Base-by-base conservation (phyloP, 2,888 invertebrate species). In the Atrina japonica region DNA sequence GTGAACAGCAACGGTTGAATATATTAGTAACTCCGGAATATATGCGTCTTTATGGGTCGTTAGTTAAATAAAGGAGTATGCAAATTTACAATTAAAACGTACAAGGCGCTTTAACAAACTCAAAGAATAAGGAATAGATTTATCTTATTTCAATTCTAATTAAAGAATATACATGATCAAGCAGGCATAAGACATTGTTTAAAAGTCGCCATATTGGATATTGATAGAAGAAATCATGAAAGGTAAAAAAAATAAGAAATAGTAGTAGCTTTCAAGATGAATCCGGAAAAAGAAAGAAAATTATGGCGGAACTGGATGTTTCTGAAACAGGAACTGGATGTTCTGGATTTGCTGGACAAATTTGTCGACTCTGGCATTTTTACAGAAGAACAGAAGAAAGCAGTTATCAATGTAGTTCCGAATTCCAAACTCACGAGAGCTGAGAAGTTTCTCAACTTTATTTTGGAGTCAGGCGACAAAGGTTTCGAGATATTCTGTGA, bases 281-380 rank as follows among this genome's bases (percentile, higher is more conserved):
- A 58, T 29, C 63, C 61, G 9, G 67, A 67, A 16, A 76, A 80
- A 69, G 82, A 80, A 52, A 68, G 70, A 35, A 68, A 58, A 30
- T 55, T 82, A 25, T 73, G 80, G 43, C 58, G 64, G 27, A 80
- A 80, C 52, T 80, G 82, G 78, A 66, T 66, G 21, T 66, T 72
- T 23, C 64, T 82, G 21, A 82, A 80, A 67, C 76, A 78, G 50
- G 78, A 76, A 66, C 60, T 82, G 6, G 58, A 74, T 25, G 76
- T 78, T 5, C 50, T 45, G 30, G 76, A 76, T 14, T 69, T 82
- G 56, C 70, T 73, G 11, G 58, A 72, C 11, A 70, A 66, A 63
- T 71, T 81, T 66, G 55, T 81, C 16, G 69, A 70, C 18, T 61
- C 73, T n/a, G 80, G 80, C 3, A 67, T 77, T 11, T 76, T 77